Conservation (phyloP, 37 sponge, comb jelly and placozoan genomes). For the Corticium candelabrum region DNA sequence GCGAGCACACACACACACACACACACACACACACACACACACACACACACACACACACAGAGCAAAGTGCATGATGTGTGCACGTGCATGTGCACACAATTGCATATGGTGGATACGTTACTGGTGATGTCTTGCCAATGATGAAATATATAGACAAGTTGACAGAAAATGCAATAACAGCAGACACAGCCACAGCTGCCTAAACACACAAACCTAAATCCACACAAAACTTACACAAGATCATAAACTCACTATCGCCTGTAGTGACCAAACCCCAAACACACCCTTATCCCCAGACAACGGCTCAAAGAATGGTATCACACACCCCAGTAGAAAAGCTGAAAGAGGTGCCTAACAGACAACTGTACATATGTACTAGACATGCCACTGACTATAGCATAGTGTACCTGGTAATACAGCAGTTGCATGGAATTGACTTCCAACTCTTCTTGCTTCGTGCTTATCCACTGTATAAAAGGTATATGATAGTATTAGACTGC, state of each 20-base stretch:
- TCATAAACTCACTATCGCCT: constrained; percentile 24
- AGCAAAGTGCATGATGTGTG: too few relatives aligned
- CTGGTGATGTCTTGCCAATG: constrained; percentile 71
- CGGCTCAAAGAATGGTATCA: constrained; percentile 65
- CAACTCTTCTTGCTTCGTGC: constrained; percentile 53
- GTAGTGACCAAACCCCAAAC: constrained; percentile 2
- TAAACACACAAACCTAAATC: constrained; percentile 1
- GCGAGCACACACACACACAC: too few relatives aligned
- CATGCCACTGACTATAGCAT: too few relatives aligned
- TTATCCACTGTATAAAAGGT: constrained; percentile 36
- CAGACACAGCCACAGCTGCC: constrained; percentile 31
- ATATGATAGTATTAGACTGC: not conserved
- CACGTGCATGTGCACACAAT: too few relatives aligned
- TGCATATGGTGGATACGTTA: constrained; percentile 69
- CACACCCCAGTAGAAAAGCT: constrained; percentile 31
- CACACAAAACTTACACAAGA: not conserved
- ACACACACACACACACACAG: too few relatives aligned
- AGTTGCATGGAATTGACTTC: constrained; percentile 78
- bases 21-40: too few relatives aligned
- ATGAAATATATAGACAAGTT: constrained; percentile 72
- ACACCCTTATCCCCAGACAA: constrained; percentile 9
- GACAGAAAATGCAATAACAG: constrained; percentile 51
- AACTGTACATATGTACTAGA: too few relatives aligned
- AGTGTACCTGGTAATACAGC: constrained; percentile 69
- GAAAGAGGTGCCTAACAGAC: constrained; percentile 54